Conservation (phyloP, 1,140 invertebrate genomes). For the Geopemphigus sp. region DNA sequence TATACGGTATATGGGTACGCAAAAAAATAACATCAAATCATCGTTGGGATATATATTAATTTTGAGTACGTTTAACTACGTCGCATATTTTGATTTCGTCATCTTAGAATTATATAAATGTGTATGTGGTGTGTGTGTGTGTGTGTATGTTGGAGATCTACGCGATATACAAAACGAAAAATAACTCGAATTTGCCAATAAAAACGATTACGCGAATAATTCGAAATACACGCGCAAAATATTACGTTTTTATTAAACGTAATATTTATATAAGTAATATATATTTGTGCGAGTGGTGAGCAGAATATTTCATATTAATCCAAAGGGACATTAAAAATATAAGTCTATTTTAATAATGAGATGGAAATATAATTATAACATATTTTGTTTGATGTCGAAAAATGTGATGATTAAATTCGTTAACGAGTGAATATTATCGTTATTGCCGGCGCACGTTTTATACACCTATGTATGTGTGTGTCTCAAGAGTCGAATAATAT, state of each 20-base stretch:
- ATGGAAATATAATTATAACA: constrained; percentile 2
- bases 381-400: constrained; percentile 26
- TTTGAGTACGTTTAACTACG: too few relatives aligned
- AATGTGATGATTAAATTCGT: constrained; percentile 34
- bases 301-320: neutral
- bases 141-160: too few relatives aligned
- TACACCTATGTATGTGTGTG: too few relatives aligned
- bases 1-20: too few relatives aligned
- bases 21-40: too few relatives aligned
- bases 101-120: too few relatives aligned
- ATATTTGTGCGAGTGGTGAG: neutral
- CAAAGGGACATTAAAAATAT: constrained; percentile 12
- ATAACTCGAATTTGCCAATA: constrained; percentile 15
- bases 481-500: neutral
- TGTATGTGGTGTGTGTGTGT: too few relatives aligned
- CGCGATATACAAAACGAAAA: neutral
- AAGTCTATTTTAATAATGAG: constrained; percentile 23
- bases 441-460: neutral
- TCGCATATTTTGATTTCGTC: too few relatives aligned
- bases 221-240: neutral
- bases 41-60: too few relatives aligned
- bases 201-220: neutral
- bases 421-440: constrained; percentile 21
- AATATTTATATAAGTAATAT: neutral
- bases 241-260: neutral